Conservation (phyloP, 2,888 invertebrate genomes). For the Dasypogon diadema region DNA sequence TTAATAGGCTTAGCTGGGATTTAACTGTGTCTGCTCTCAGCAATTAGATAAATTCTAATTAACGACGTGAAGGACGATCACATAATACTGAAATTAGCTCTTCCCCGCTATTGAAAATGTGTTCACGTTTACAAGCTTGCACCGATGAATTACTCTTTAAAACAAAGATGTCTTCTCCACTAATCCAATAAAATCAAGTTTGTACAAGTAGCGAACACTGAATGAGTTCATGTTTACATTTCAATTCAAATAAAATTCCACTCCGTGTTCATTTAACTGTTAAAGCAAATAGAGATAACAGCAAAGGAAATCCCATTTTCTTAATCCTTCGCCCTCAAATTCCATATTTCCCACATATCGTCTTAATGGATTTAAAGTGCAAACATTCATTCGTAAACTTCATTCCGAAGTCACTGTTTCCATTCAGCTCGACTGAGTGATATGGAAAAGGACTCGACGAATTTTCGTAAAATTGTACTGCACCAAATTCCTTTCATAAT, state of each 20-base stretch:
- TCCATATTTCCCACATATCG: not conserved
- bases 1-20: not conserved
- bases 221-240: not conserved
- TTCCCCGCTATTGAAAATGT: too few relatives aligned
- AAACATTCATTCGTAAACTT: slow-evolving; percentile 9
- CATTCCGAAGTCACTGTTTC: not conserved
- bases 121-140: too few relatives aligned
- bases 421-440: not conserved
- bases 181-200: too few relatives aligned
- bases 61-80: too few relatives aligned
- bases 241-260: slow-evolving; percentile 23
- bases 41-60: too few relatives aligned
- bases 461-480: slow-evolving; percentile 4
- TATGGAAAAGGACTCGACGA: not conserved
- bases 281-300: slow-evolving; percentile 5
- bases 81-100: too few relatives aligned
- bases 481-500: too few relatives aligned
- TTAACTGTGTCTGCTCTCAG: too few relatives aligned
- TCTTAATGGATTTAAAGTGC: slow-evolving; percentile 11
- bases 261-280: slow-evolving; percentile 18
- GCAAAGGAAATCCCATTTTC: slow-evolving; percentile 21
- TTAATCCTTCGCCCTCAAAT: not conserved
- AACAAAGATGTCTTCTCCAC: too few relatives aligned
- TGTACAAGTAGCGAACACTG: too few relatives aligned
- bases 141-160: too few relatives aligned